These are phyloP conservation scores for Apostichopus japonicus DNA, from an alignment of 35 echinoderm and acorn worm genomes.

Conservation along the genomic window DNA sequence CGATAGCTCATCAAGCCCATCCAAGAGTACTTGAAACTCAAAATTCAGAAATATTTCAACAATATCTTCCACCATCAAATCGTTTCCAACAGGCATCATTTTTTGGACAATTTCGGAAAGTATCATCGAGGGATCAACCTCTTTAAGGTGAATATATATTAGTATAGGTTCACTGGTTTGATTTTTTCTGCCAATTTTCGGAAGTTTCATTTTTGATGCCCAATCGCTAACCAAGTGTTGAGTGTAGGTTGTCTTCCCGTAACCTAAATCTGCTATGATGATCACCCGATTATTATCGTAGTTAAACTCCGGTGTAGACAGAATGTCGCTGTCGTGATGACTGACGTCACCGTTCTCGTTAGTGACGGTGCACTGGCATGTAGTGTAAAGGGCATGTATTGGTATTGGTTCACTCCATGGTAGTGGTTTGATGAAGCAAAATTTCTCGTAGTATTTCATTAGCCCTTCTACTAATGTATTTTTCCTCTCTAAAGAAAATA, in stretches of 20 bases:
- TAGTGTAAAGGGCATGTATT: background rate
- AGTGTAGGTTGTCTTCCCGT: slow-evolving; percentile 31
- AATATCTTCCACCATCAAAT: background rate
- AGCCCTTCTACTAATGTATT: background rate
- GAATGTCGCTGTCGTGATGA: background rate
- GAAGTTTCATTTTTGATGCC: background rate
- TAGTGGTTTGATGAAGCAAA: background rate
- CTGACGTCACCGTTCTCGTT: too few species aligned
- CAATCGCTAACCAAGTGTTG: background rate
- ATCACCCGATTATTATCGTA: background rate
- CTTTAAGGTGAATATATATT: slow-evolving; percentile 31
- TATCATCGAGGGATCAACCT: background rate
- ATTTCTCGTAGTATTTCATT: background rate
- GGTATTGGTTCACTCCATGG: slow-evolving; percentile 30
- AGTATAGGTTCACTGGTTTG: background rate
- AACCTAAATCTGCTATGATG: slow-evolving; percentile 10
- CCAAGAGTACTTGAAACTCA: background rate
- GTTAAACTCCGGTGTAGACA: background rate
- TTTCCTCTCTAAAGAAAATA: background rate
- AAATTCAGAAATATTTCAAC: background rate
- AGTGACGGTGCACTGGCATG: background rate
- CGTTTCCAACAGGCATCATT: background rate
- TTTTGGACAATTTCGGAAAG: background rate
- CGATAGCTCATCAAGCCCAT: slow-evolving; percentile 12
- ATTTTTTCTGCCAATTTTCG: background rate